A percentile compares a stretch with the other conserved stretches of the same genome.
Evolutionary conservation across 2,797 vertebrate species (phyloP).

Genomic region (Takifugu ocellatus): DNA sequence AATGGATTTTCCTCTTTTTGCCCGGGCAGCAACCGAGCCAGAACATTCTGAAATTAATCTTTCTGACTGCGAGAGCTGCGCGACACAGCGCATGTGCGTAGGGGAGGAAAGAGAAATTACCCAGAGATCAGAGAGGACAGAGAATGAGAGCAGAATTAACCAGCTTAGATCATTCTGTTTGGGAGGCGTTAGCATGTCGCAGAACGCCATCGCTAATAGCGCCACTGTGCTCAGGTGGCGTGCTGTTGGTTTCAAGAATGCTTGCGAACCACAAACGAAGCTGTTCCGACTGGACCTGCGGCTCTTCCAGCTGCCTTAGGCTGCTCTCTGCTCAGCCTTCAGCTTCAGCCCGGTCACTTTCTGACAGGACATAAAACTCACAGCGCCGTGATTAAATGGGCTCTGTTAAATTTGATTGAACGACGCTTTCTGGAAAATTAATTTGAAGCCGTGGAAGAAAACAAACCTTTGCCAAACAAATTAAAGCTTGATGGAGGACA

Average conservation of each 20-base stretch:
- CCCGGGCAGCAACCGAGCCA: constrained; percentile 27
- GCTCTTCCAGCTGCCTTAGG: too few species aligned
- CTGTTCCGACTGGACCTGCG: too few species aligned
- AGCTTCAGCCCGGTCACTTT: constrained; percentile 3
- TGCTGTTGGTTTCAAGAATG: too few species aligned
- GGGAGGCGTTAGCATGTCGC: background rate
- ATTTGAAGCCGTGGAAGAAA: constrained; percentile 28
- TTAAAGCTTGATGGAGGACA: constrained; percentile 28
- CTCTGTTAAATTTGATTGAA: constrained; percentile 23
- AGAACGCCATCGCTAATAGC: background rate
- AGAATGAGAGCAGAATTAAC: too few species aligned
- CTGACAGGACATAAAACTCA: constrained; percentile 5
- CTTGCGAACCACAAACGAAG: too few species aligned
- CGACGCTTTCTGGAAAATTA: constrained; percentile 25
- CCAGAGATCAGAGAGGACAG: constrained; percentile 3
- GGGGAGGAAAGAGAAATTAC: constrained; percentile 1
- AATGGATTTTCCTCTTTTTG: constrained; percentile 28
- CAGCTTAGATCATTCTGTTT: too few species aligned
- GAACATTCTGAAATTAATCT: constrained; percentile 36
- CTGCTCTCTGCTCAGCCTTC: background rate
- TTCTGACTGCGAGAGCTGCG: constrained; percentile 8
- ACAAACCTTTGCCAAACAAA: constrained; percentile 31
- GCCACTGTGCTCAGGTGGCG: too few species aligned
- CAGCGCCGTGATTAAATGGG: constrained; percentile 3
- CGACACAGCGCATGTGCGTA: constrained; percentile 6